Evolutionary conservation across 2,888 invertebrate genomes (phyloP), one percentile per base, ranked within the genome.

Genomic region (Acholoe squamosa): DNA sequence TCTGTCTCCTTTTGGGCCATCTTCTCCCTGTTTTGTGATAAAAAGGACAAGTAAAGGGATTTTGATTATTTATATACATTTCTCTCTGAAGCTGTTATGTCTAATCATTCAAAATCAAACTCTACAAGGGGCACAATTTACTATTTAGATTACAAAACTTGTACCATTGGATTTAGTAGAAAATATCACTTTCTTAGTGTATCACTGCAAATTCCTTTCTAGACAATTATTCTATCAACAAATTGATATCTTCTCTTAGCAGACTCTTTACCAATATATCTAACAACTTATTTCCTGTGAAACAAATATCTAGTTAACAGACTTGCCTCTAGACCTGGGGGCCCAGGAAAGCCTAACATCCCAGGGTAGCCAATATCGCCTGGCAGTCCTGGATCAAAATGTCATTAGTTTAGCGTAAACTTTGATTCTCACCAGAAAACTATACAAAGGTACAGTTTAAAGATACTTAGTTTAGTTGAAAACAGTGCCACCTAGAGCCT

Each of bases 311-410:
- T 54, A 19, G 10, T 54, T 54, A n/a, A n/a, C n/a, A 43, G 10
- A n/a, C 51, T 19, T 33, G 43, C 84, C 84, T 34, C 25, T 34
- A 12, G 25, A 7, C 84, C 84, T 10, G 12, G 33, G 7, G 16
- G 84, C 1, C 84, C 84, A 10, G 84, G 84, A 22, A 84, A 84
- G 16, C 84, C 84, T 14, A 84, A 0, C 84, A 84, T 84, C 14
- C 84, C 84, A 19, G 84, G 84, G 84, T 84, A 25, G 10, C 84
- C 84, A 22, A 51, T 84, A 1, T 84, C 84, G 5, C 84, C 84
- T 33, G 22, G 19, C 10, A 25, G 14, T 10, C 84, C 84, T 84
- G 77, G 34, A 33, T 28, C 7, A 1, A 19, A 77, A 28, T n/a
- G n/a, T n/a, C n/a, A n/a, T n/a, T n/a, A n/a, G n/a, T n/a, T n/a